Evolutionary conservation across 2,113 vertebrate genomes (phyloP).

Genomic region (Silurus meridionalis): DNA sequence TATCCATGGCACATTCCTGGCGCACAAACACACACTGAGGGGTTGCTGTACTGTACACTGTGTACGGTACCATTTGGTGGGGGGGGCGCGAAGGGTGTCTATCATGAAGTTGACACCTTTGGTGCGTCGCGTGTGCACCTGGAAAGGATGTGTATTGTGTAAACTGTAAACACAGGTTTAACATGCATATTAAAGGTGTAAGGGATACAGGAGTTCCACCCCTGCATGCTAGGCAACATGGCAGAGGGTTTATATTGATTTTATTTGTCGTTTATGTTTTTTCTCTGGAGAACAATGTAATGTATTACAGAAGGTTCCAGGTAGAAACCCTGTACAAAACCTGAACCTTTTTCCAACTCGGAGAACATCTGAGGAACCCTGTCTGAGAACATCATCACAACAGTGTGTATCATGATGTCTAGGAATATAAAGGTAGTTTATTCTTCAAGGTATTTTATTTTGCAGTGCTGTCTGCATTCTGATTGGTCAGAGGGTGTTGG

Average conservation of each 20-base stretch:
- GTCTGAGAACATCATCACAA: neutral
- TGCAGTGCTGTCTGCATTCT: neutral
- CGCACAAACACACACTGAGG: neutral
- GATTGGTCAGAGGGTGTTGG: neutral
- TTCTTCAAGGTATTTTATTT: neutral
- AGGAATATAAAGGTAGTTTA: neutral
- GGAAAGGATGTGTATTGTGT: neutral
- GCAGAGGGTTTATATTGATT: no score
- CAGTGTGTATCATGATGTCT: neutral
- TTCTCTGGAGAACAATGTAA: neutral
- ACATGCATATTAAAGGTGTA: neutral
- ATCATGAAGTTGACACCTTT: no score
- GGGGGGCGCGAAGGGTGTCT: neutral
- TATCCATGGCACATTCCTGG: constrained; percentile 1
- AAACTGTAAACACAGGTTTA: neutral
- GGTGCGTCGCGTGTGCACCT: neutral
- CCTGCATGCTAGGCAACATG: neutral
- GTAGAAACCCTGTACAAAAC: neutral
- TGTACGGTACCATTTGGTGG: neutral
- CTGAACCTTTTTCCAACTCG: neutral
- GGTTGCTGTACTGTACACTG: neutral
- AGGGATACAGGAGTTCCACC: neutral
- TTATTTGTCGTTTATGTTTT: neutral
- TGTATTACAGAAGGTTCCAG: neutral
- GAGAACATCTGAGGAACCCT: neutral